These are phyloP conservation scores for Corythornis vintsioides DNA, from an alignment of 2,113 vertebrate genomes.

Conservation along the genomic window DNA sequence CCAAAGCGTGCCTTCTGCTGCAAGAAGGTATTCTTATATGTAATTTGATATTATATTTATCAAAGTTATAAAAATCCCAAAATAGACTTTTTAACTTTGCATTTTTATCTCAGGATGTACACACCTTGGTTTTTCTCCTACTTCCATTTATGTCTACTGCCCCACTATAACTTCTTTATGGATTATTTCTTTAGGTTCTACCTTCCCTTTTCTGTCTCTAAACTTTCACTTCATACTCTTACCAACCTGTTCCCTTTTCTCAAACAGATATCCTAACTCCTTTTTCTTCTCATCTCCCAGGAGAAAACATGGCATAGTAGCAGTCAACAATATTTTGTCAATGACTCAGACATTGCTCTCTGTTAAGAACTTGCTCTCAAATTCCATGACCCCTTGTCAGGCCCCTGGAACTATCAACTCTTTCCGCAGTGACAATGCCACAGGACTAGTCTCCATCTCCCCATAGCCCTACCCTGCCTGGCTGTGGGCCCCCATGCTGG, in stretches of 20 bases:
- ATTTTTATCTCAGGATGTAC: neutral
- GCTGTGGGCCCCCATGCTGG: too few relatives aligned
- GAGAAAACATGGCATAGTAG: neutral
- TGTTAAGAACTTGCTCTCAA: neutral
- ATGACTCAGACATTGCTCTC: neutral
- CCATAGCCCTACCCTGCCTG: neutral
- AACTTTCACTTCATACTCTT: neutral
- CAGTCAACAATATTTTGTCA: neutral
- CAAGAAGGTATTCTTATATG: neutral
- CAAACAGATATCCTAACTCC: neutral
- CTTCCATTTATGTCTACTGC: neutral
- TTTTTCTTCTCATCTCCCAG: neutral
- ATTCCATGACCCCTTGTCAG: too few relatives aligned
- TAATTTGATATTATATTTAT: neutral
- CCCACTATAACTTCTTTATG: neutral
- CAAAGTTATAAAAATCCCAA: neutral
- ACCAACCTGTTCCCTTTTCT: neutral
- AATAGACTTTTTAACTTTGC: neutral
- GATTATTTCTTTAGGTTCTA: neutral
- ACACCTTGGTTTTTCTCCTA: neutral
- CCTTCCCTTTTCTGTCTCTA: neutral
- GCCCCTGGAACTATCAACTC: neutral
- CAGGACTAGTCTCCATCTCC: rapidly evolving
- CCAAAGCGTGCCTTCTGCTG: neutral
- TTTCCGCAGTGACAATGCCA: neutral